A percentile compares a stretch with the other conserved stretches of the same genome.
Conservation (phyloP, 2,888 invertebrate genomes). For the Diabrotica balteata region DNA sequence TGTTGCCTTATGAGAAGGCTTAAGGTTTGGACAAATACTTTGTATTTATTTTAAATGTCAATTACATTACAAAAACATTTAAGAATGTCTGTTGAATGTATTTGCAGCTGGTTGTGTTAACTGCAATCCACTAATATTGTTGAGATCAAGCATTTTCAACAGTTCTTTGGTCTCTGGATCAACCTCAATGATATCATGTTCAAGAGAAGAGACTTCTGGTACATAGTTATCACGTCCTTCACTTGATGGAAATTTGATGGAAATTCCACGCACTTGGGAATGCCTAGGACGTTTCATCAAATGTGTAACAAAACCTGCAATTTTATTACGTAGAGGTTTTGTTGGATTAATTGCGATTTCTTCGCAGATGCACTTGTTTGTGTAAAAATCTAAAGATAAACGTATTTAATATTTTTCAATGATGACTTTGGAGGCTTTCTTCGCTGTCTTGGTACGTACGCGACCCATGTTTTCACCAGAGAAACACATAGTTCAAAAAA, state of each 20-base stretch:
- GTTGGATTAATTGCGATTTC: slow-evolving; percentile 99
- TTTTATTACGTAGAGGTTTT: slow-evolving; percentile 97
- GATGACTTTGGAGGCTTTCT: slow-evolving; percentile 98
- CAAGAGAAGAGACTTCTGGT: slow-evolving; percentile 92
- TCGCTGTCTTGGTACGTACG: slow-evolving; percentile 99
- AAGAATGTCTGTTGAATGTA: slow-evolving; percentile 66
- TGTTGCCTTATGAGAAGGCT: too few species aligned
- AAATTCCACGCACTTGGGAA: slow-evolving; percentile 96
- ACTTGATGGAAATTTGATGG: slow-evolving; percentile 98
- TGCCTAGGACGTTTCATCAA: slow-evolving; percentile 98
- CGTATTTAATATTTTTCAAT: slow-evolving; percentile 99
- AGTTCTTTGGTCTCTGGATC: slow-evolving; percentile 99
- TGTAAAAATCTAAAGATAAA: slow-evolving; percentile 97
- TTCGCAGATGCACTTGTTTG: slow-evolving; percentile 99
- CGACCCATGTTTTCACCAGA: slow-evolving; percentile 78
- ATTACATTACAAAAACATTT: slow-evolving; percentile 39
- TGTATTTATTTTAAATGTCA: slow-evolving; percentile 13
- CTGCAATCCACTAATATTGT: slow-evolving; percentile 90
- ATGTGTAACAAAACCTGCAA: slow-evolving; percentile 99
- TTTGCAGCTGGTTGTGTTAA: slow-evolving; percentile 81
- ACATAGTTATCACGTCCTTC: slow-evolving; percentile 99
- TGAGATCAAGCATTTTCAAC: slow-evolving; percentile 97
- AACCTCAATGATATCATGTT: slow-evolving; percentile 96
- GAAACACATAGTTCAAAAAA: slow-evolving; percentile 13
- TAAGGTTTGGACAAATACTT: slow-evolving; percentile 5